Evolutionary conservation across 37 sponge, comb jelly and placozoan genomes (phyloP), one percentile per base, ranked within the genome.

Genomic region (Spongia lamella): DNA sequence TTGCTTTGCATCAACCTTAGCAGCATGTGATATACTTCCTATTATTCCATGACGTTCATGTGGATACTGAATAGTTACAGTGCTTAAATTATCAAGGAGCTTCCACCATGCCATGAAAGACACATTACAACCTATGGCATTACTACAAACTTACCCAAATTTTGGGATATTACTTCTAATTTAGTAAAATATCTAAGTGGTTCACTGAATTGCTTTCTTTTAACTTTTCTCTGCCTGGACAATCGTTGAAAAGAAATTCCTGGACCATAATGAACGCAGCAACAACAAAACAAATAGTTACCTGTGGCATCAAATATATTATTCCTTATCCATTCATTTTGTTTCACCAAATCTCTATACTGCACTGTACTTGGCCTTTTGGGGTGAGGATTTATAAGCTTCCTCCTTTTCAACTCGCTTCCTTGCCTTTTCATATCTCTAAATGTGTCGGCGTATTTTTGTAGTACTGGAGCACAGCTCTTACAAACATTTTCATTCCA

Each of bases 241-340:
- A 80, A 53, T 20, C 80, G 54, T 33, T 80, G 60, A 11, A 34
- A 52, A 32, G 57, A 33, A 69, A 80, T 56, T 21, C 66, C 63
- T 1, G 70, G 72, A 34, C 55, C 54, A 20, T 60, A 29, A 56
- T 51, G 27, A 24, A 68, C 54, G 24, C 79, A 68, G 17, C 7
- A 27, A 34, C 50, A 33, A 64, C 79, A 79, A 35, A 33, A 64
- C 21, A 77, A 66, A 38, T 78, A 78, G 47, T 78, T 78, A 27
- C 79, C 59, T 34, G 22, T 27, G 1, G 16, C 58, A 66, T 66
- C 68, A 9, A 66, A 78, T 5, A 78, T 16, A 56, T 66, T 66
- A 9, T 54, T 67, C 32, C 68, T 52, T 0, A 66, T 53, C 79
- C 79, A 78, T 30, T 54, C 39, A 66, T 78, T 78, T 36, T 78